phyloP scores from a whole-genome alignment of 2,113 vertebrate genomes.

The Amblyornis subalaris region DNA sequence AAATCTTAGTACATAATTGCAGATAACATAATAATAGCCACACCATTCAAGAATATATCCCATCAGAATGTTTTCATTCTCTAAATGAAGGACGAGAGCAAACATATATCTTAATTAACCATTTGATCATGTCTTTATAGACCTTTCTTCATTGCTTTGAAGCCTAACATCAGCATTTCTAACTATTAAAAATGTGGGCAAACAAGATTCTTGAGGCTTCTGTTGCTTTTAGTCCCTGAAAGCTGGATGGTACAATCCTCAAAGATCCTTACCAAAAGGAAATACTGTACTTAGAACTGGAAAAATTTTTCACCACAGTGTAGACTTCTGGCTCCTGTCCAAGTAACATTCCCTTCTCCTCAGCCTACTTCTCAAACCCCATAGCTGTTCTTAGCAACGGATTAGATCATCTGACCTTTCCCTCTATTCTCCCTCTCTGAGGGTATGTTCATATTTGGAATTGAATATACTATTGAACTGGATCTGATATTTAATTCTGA shows the following conservation, averaged over 20 bases:
- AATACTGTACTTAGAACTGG: background rate
- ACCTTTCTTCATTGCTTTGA: background rate
- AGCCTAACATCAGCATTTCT: background rate
- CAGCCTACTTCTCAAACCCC: background rate
- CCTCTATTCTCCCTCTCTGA: background rate
- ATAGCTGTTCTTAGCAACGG: background rate
- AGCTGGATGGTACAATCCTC: background rate
- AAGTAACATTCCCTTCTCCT: background rate
- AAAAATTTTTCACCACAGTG: background rate
- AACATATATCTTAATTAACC: background rate
- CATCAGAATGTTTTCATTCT: background rate
- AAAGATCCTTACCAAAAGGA: background rate
- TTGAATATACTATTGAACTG: background rate
- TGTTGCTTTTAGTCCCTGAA: background rate
- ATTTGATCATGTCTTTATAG: background rate
- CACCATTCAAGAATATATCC: background rate
- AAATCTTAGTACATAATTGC: background rate
- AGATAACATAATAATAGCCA: background rate
- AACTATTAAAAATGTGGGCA: background rate
- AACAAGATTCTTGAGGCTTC: background rate
- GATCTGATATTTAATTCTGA: background rate
- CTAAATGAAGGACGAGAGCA: background rate
- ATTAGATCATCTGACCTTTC: conserved; percentile 17
- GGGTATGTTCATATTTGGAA: background rate
- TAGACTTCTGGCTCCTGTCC: background rate